Conservation (phyloP, 2,113 vertebrate genomes). For the Notothenia rossii region DNA sequence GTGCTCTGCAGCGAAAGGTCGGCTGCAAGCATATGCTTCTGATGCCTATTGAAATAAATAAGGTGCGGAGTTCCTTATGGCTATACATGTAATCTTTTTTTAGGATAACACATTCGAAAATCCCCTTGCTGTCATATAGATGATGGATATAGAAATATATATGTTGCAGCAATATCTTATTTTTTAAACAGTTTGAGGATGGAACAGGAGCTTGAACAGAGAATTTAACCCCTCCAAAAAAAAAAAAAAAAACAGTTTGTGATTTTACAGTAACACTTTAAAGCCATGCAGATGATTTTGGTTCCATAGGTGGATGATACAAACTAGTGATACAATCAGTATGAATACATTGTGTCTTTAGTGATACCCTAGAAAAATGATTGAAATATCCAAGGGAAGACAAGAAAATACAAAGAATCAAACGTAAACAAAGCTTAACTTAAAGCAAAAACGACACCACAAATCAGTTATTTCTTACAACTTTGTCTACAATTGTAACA, state of each 20-base stretch:
- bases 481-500: not conserved
- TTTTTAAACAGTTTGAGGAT: not conserved
- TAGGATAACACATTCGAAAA: not conserved
- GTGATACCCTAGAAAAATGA: no score
- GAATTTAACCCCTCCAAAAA: not conserved
- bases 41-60: conserved; percentile 76
- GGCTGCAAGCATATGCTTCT: conserved; percentile 81
- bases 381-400: not conserved
- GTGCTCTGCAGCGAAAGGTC: conserved; percentile 77
- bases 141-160: not conserved
- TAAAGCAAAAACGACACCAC: not conserved
- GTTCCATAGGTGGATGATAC: not conserved
- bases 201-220: not conserved
- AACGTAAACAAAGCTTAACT: not conserved
- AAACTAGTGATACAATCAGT: no score
- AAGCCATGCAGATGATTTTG: not conserved
- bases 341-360: no score
- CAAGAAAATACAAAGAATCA: not conserved
- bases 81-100: conserved; percentile 15
- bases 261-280: not conserved
- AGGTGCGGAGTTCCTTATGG: conserved; percentile 36
- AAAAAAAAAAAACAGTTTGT: not conserved
- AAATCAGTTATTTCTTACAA: not conserved
- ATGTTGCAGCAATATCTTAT: conserved; percentile 8
- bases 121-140: not conserved